Base-by-base conservation (phyloP, 2,113 vertebrate genomes). In the Siphamia tubifer region DNA sequence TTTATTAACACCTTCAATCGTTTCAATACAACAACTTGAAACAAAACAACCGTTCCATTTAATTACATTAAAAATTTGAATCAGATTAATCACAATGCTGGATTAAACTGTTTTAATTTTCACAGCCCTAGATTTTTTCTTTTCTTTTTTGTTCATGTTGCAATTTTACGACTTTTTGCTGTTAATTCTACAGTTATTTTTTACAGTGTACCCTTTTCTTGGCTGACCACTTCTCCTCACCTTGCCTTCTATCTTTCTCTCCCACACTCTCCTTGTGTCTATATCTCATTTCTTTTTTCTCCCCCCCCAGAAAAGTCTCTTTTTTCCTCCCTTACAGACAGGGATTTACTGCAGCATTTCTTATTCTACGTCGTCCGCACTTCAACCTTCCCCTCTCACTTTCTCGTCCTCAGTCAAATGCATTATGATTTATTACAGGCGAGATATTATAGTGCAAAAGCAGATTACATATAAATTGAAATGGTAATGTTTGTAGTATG, bases 381-480 rank as follows among this genome's bases (percentile, higher is more conserved):
- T 58, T 54, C 71, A 69, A 47, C 69, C 77, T 83, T 53, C 48
- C 58, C 34, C 68, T 69, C 61, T 68, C 65, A 15, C 67, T 44
- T 49, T 77, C 47, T 30, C 57, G 44, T 52, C 54, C 51, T 9
- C n/a, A 83, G 60, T 79, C 83, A 68, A 74, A 83, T 62, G 61
- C 79, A 79, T 83, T 77, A 65, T 86, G 88, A 91, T 89, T 89
- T 91, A 92, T 91, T 78, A 77, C 21, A 25, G 69, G 68, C 39
- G 39, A 74, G 81, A 90, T 83, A 82, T 88, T 86, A 85, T 68
- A 71, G 74, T 9, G 53, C 74, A 71, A 74, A 88, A 82, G 81
- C 78, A 90, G 87, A 90, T 91, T 87, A 87, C 84, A 80, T 77
- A 87, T 77, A 90, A 90, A 91, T 88, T 90, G 87, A 92, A 92